A percentile compares a stretch with the other conserved stretches of the same genome.
phyloP scores from a whole-genome alignment of 2,888 invertebrate species.

The Amphipyra berbera region DNA sequence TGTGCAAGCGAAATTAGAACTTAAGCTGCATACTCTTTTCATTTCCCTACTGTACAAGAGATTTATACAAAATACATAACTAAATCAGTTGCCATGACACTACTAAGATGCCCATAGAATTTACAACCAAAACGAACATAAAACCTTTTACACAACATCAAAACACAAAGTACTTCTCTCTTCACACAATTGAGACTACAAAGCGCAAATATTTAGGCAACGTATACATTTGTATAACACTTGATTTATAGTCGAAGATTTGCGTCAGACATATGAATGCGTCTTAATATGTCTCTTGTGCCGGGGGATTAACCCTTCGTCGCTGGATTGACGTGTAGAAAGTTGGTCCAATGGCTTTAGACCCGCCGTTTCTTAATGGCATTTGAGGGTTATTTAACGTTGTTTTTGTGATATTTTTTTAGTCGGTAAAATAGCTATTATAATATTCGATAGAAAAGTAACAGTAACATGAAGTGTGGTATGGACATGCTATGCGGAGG shows the following conservation, averaged over 20 bases:
- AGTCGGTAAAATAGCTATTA: not conserved
- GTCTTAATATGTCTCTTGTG: slow-evolving; percentile 61
- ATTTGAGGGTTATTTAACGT: slow-evolving; percentile 35
- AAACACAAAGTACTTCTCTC: not conserved
- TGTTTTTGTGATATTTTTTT: slow-evolving; percentile 3
- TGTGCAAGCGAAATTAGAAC: too few species aligned
- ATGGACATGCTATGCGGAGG: too few species aligned
- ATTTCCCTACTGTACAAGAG: too few species aligned
- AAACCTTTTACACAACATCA: not conserved
- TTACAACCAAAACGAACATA: too few species aligned
- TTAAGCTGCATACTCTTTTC: too few species aligned
- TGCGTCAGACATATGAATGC: slow-evolving; percentile 56
- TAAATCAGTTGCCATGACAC: too few species aligned
- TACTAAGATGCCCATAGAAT: too few species aligned
- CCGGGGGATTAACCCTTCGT: slow-evolving; percentile 58
- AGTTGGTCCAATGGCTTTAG: slow-evolving; percentile 43
- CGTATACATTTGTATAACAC: slow-evolving; percentile 40
- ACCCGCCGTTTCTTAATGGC: slow-evolving; percentile 37
- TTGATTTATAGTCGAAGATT: slow-evolving; percentile 59
- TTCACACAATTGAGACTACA: slow-evolving; percentile 11
- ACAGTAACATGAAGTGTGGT: too few species aligned
- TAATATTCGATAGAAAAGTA: too few species aligned
- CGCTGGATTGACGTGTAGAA: slow-evolving; percentile 58
- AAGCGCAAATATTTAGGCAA: slow-evolving; percentile 35
- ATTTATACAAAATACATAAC: too few species aligned